phyloP scores from a whole-genome alignment of 2,888 invertebrate species.

The Allygus modestus region DNA sequence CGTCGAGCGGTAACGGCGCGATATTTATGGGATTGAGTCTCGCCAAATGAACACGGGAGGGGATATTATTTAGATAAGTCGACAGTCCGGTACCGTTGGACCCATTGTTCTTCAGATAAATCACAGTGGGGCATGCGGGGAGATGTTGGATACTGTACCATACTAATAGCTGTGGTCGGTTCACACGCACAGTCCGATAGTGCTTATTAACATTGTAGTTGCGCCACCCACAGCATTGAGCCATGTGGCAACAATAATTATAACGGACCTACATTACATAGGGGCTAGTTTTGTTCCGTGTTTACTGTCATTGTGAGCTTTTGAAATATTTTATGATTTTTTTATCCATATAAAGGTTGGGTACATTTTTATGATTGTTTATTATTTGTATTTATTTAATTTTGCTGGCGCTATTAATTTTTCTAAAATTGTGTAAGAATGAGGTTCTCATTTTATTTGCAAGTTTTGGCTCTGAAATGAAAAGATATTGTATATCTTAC shows the following conservation, averaged over 20 bases:
- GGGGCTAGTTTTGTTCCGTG: no score
- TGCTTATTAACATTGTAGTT: neutral
- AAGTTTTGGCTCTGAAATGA: no score
- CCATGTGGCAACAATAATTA: no score
- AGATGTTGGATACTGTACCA: slow-evolving; percentile 31
- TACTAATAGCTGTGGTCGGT: slow-evolving; percentile 16
- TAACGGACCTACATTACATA: neutral
- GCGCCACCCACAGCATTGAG: slow-evolving; percentile 25
- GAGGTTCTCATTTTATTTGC: no score
- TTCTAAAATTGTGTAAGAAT: no score
- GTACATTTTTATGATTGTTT: no score
- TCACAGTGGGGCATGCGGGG: slow-evolving; percentile 3
- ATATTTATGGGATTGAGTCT: slow-evolving; percentile 46
- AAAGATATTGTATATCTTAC: no score
- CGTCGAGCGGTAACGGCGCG: slow-evolving; percentile 4
- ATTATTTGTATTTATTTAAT: no score
- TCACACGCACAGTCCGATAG: slow-evolving; percentile 41
- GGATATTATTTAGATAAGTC: slow-evolving; percentile 50
- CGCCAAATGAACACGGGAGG: slow-evolving; percentile 47
- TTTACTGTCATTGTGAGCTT: no score
- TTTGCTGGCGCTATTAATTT: no score
- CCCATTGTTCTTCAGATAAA: slow-evolving; percentile 52
- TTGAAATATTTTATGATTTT: no score
- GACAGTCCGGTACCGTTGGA: slow-evolving; percentile 54
- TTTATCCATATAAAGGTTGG: no score